These are phyloP conservation scores for Eurytoma adleriae DNA, from an alignment of 2,888 invertebrate species.

Conservation along the genomic window DNA sequence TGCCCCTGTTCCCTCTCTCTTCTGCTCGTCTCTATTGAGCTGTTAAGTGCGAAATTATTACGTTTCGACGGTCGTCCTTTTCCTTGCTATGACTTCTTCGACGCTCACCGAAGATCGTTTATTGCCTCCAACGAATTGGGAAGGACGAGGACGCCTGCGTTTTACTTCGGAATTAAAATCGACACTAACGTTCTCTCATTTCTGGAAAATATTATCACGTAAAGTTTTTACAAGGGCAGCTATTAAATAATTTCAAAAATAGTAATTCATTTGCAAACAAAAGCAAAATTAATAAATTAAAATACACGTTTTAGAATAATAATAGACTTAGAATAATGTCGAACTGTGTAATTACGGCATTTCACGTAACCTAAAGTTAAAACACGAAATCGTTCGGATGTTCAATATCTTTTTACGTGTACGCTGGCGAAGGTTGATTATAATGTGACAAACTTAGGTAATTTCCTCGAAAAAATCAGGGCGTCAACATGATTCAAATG, in stretches of 20 bases:
- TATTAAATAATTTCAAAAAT: background rate
- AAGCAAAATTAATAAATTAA: background rate
- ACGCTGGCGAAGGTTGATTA: conserved; percentile 20
- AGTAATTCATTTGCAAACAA: background rate
- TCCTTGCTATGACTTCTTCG: conserved; percentile 38
- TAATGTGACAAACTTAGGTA: conserved; percentile 26
- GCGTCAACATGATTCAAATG: conserved; percentile 52
- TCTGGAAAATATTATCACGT: no score
- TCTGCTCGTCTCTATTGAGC: conserved; percentile 55
- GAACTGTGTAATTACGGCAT: no score
- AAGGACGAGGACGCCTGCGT: conserved; percentile 24
- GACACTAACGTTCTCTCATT: background rate
- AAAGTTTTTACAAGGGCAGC: background rate
- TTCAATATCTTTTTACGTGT: background rate
- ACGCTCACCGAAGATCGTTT: conserved; percentile 42
- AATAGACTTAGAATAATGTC: background rate
- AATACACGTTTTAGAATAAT: background rate
- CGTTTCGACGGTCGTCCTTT: conserved; percentile 51
- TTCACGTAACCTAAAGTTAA: background rate
- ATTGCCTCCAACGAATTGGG: conserved; percentile 35
- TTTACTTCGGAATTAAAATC: conserved; percentile 31
- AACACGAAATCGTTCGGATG: background rate
- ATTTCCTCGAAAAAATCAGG: conserved; percentile 45
- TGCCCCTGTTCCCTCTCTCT: conserved; percentile 13
- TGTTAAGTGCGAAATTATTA: conserved; percentile 59